Base-by-base conservation (phyloP, 2,888 invertebrate genomes). In the Apodemia mormo region DNA sequence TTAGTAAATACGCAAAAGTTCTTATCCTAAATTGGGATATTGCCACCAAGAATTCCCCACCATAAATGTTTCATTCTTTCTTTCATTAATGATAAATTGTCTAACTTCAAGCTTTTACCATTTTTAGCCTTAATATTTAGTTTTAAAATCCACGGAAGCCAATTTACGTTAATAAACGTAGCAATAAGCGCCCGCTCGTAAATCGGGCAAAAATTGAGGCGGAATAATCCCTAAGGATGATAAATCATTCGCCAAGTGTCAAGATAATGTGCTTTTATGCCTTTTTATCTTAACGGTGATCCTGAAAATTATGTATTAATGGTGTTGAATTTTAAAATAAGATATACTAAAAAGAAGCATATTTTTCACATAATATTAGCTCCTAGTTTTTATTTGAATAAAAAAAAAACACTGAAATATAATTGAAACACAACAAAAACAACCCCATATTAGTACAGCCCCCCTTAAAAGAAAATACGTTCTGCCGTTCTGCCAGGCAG, bases 221-320 rank as follows among this genome's bases (percentile, higher is more conserved):
- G 61, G 61, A 61, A 61, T 61, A 61, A 61, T 61, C 61, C 61
- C 61, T 12, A 33, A 61, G 61, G 61, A 61, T 61, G 61, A 61
- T 61, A 61, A 61, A 61, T 61, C 61, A 61, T 61, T 61, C 61
- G 61, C 61, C 33, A 61, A 61, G 33, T 61, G 61, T 61, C 61
- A 61, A 61, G 61, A 61, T 61, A 61, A 61, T 61, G 61, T 61
- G 61, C 61, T 33, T 61, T 61, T 58, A 58, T 58, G 58, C 58
- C 58, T 58, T 58, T 58, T 58, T 58, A 58, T 58, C 58, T 58
- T 58, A 58, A 58, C 58, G 30, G 58, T 30, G 58, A 58, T 58
- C 58, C 58, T 33, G 30, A 58, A 58, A 58, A 58, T 58, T 58
- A 58, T 58, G 58, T 58, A 58, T 29, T 58, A 58, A 58, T 58